Evolutionary conservation across 2,797 vertebrate species (phyloP).

Genomic region (Periparus ater): DNA sequence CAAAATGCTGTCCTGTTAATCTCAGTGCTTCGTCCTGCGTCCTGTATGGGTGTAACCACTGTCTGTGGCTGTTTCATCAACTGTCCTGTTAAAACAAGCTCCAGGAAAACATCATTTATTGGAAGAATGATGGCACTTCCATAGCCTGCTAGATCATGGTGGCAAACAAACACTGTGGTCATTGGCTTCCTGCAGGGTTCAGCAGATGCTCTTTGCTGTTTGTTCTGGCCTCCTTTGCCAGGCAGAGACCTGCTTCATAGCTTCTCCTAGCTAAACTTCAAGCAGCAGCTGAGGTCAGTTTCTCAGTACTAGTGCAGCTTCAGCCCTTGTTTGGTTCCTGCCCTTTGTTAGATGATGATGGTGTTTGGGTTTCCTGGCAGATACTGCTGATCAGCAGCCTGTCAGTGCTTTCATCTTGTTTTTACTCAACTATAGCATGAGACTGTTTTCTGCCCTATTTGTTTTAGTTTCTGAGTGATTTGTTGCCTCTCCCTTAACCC

Average conservation of each 20-base stretch:
- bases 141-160: not conserved
- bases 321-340: conserved; percentile 14
- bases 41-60: not conserved
- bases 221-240: conserved; percentile 29
- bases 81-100: conserved; percentile 12
- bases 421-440: not conserved
- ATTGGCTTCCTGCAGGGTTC: conserved; percentile 56
- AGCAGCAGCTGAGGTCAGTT: conserved; percentile 33
- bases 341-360: not conserved
- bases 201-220: conserved; percentile 48
- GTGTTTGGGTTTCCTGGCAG: conserved; percentile 29
- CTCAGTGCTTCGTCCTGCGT: not conserved
- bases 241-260: conserved; percentile 7
- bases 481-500: not conserved
- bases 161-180: conserved; percentile 48
- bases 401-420: not conserved
- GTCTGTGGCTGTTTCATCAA: not conserved
- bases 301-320: not conserved
- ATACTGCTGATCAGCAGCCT: not conserved
- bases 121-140: conserved; percentile 19
- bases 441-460: not conserved
- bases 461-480: not conserved
- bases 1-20: not conserved
- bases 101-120: conserved; percentile 7
- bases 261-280: conserved; percentile 1